Evolutionary conservation across 1,140 invertebrate species (phyloP), one percentile per base, ranked within the genome.

Genomic region (Pseudachorutes palmiensis): DNA sequence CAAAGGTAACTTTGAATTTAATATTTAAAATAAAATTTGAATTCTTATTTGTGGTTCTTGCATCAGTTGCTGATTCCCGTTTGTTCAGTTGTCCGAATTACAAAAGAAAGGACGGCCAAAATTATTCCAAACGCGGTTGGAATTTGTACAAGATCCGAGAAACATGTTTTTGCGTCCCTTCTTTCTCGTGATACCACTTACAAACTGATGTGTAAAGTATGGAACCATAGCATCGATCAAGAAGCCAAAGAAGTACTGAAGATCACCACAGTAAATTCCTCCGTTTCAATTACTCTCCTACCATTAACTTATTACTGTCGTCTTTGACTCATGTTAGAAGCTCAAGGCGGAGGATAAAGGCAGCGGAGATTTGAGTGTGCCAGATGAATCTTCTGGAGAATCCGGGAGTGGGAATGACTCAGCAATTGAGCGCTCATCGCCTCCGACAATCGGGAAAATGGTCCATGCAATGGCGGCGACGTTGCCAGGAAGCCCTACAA

Each of bases 51-150:
- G 0, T n/a, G n/a, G n/a, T n/a, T n/a, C n/a, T n/a, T n/a, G n/a
- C n/a, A n/a, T n/a, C 77, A 89, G 87, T 78, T 92, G 66, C 78
- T 92, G 70, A 91, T 93, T 76, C 90, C 91, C 24, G 86, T 90
- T 65, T 81, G 82, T 32, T 87, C 87, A 59, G 90, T 96, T 28
- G 82, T 88, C 41, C 86, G 87, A 75, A 90, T 96, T 66, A 92
- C 88, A 30, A 91, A 93, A 76, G 91, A 94, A 79, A 92, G 91
- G 80, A 92, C 90, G 68, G 92, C 91, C 1, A 85, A 88, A 69
- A 90, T 96, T 36, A 89, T 90, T 74, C 92, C 92, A 32, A 95
- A 95, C 80, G 92, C 92, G 28, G 88, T 96, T 55, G 91, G 91
- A 24, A 85, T 96, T 24, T 84, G 85, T 33, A 91, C 90, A n/a